Base-by-base conservation (phyloP, 2,797 vertebrate genomes). In the Halcyon smyrnensis region DNA sequence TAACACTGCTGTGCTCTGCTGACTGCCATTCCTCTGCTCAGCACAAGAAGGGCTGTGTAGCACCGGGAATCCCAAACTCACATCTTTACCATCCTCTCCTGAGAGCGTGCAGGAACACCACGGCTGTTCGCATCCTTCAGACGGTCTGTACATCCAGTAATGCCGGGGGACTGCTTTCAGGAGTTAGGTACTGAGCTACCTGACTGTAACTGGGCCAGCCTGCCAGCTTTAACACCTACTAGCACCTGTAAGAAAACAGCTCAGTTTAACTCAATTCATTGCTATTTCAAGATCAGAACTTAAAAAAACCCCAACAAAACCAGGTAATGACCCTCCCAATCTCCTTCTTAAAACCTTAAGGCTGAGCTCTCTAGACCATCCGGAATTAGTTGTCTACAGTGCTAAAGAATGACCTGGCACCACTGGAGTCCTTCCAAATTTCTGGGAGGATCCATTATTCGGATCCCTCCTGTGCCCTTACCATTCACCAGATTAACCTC, bases 11-110 rank as follows among this genome's bases (percentile, higher is more conserved):
- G 43, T 63, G 69, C 60, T 54, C 18, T 48, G 56, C 53, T 32
- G 37, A 9, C 30, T 71, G 68, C 48, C 34, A 8, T 27, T 73
- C 34, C 69, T 68, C 69, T 45, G 59, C 69, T 68, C 59, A 77
- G 64, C 73, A 91, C 8, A 27, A 36, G 13, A 64, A 41, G 0
- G 1, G n/a, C 73, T 70, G 39, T 48, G 50, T 27, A 9, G 3
- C 2, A 0, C 69, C 10, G 1, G 6, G 24, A 48, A 60, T 24
- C 37, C 84, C 46, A 25, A 2, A 3, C 5, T 15, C 1, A 9
- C 1, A 2, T 32, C 50, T 46, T n/a, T 15, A 34, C 32, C 34
- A 10, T 24, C 46, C 48, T 48, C 45, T 69, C 12, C n/a, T 1
- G 6, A 41, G 20, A 56, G 27, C 45, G 48, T 2, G 8, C 30